Base-by-base conservation (phyloP, 2,113 vertebrate species). In the Cygnus atratus region DNA sequence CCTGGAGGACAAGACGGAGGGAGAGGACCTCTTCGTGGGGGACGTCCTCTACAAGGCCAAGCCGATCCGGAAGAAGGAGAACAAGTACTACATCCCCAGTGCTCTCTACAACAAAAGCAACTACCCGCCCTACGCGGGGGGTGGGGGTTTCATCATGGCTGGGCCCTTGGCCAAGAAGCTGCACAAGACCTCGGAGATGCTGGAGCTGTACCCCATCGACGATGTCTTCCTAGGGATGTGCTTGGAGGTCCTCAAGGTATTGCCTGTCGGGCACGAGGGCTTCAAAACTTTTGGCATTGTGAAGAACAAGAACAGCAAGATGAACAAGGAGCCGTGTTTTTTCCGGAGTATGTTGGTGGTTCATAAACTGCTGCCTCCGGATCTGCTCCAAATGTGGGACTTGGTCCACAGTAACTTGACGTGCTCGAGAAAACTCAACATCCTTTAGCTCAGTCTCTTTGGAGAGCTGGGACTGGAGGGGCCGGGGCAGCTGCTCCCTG, bases 181-280 rank as follows among this genome's bases (percentile, higher is more conserved):
- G 82, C 96, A 97, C 90, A 97, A 65, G 25, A 98, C 97, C 18
- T 99, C 99, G 0, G 98, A 99, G 83, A 98, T 95, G 0, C 87
- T 99, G 97, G 98, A 99, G 80, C 97, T 99, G 29, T 99, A 98
- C 65, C 99, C 99, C 52, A 99, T 99, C 0, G 99, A 99, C 0
- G 99, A 99, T 0, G 99, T 99, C 58, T 99, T 99, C 94, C 96
- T 99, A 71, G 99, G 99, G 78, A 99, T 99, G 99, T 99, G 99
- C 93, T 94, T 99, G 81, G 98, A 99, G 85, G 97, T 98, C 76
- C 98, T 99, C 37, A 97, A 98, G 14, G 98, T 99, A 33, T 96
- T 65, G 2, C 99, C 99, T 2, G 48, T 98, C 19, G 98, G 98
- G 68, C 99, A 99, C 0, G 97, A 98, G 9, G 99, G 99, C 75